Base-by-base conservation (phyloP, 2,797 vertebrate species). In the Muraenolepis orangiensis region DNA sequence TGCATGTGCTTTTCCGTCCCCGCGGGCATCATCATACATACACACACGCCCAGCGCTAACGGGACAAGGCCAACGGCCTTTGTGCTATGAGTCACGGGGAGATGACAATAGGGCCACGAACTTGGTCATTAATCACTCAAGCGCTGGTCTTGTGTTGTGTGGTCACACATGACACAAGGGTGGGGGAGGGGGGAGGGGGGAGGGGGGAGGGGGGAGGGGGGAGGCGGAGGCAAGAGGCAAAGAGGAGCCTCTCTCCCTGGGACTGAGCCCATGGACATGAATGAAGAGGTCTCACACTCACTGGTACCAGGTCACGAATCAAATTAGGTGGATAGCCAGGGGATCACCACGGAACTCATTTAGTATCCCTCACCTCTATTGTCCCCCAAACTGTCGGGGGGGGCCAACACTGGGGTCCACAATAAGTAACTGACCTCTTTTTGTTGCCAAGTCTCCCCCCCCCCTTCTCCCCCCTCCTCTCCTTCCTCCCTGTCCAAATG, bases 111-210 rank as follows among this genome's bases (percentile, higher is more conserved):
- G 85, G 86, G 86, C 88, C 86, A 89, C 79, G 82, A 91, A 88
- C 72, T 84, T 40, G 26, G 86, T 90, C 93, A 94, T 95, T 91
- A 94, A 94, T 95, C 94, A 95, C 84, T 69, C n/a, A n/a, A n/a
- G n/a, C n/a, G n/a, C n/a, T 78, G 16, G 6, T 8, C 85, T 85
- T 80, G 77, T 38, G 82, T 87, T 90, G 90, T 89, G 84, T 87
- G 88, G n/a, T n/a, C 81, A 80, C 85, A 88, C 88, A 90, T 89
- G 90, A 93, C 92, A 90, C n/a, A 16, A 83, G 89, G 87, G 85
- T 87, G 87, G 86, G 80, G 81, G 13, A 66, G 28, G 4, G 28
- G 26, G 12, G 78, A 80, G 72, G 81, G 84, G 86, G 88, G 80
- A 51, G 38, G 84, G 85, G 86, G 88, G 80, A 51, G 38, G 84